These are phyloP conservation scores for Festucalex cinctus DNA, from an alignment of 2,113 vertebrate genomes.

Conservation along the genomic window DNA sequence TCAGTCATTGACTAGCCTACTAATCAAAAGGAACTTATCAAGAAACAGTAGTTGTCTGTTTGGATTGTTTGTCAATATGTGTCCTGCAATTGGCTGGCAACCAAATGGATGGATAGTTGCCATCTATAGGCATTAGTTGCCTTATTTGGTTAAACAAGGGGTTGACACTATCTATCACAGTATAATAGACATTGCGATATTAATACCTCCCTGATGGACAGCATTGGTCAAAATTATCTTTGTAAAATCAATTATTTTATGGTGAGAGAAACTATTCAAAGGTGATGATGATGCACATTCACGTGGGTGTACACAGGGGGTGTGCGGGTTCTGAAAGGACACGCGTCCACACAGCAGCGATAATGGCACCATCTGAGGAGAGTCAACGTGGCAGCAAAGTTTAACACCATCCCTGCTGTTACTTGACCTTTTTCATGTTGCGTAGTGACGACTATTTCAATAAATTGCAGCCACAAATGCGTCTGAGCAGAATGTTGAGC, in stretches of 20 bases:
- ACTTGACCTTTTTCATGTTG: conserved; percentile 48
- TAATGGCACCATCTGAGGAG: conserved; percentile 16
- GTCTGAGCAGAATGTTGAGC: not conserved
- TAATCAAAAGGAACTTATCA: not conserved
- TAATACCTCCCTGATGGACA: too few species aligned
- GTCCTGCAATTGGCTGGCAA: not conserved
- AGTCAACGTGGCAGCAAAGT: conserved; percentile 44
- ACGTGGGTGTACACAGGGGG: conserved; percentile 11
- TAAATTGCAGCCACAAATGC: not conserved
- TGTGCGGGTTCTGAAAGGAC: conserved; percentile 20
- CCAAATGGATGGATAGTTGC: not conserved
- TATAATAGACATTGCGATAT: too few species aligned
- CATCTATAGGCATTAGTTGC: not conserved
- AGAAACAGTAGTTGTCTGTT: not conserved
- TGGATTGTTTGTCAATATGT: too few species aligned
- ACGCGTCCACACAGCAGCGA: conserved; percentile 22
- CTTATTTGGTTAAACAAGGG: not conserved
- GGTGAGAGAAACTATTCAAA: too few species aligned
- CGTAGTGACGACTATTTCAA: not conserved
- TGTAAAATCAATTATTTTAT: too few species aligned
- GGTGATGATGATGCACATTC: not conserved
- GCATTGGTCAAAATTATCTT: too few species aligned
- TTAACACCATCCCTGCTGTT: conserved; percentile 47
- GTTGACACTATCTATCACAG: not conserved
- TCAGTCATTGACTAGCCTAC: not conserved